These are phyloP conservation scores for Celastrina argiolus DNA, from an alignment of 2,888 invertebrate species.

Conservation along the genomic window DNA sequence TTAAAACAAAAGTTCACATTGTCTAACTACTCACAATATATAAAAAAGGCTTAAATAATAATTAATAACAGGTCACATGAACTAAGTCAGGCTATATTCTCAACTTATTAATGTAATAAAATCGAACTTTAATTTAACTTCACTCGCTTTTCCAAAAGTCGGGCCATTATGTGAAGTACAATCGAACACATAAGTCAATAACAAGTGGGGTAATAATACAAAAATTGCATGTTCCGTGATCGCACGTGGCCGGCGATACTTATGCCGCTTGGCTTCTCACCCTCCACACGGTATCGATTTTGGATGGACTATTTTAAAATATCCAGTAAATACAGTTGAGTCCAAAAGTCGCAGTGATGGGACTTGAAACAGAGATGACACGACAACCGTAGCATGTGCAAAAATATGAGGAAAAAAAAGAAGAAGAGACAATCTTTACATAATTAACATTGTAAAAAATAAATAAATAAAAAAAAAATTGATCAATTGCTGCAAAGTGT, in stretches of 20 bases:
- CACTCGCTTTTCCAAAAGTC: not conserved
- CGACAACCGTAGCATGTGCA: no score
- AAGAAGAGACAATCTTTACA: no score
- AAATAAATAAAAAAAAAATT: no score
- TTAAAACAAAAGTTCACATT: no score
- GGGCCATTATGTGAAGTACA: slow-evolving; percentile 35
- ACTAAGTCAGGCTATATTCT: no score
- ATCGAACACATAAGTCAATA: slow-evolving; percentile 39
- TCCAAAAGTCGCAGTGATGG: not conserved
- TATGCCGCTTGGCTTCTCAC: slow-evolving; percentile 66
- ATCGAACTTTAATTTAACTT: not conserved
- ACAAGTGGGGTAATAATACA: slow-evolving; percentile 50
- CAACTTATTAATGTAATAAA: not conserved
- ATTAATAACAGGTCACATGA: no score
- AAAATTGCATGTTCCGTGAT: slow-evolving; percentile 56
- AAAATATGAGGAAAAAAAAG: no score
- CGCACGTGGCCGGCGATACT: slow-evolving; percentile 64
- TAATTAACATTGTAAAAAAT: no score
- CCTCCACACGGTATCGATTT: slow-evolving; percentile 37
- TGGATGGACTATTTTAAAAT: slow-evolving; percentile 14
- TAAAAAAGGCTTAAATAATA: no score
- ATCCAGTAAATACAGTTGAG: slow-evolving; percentile 19
- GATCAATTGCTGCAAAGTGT: no score
- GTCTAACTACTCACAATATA: no score
- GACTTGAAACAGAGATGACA: not conserved